Evolutionary conservation across 1,140 invertebrate genomes (phyloP), one percentile per base, ranked within the genome.

Genomic region (Anoplolepis gracilipes): DNA sequence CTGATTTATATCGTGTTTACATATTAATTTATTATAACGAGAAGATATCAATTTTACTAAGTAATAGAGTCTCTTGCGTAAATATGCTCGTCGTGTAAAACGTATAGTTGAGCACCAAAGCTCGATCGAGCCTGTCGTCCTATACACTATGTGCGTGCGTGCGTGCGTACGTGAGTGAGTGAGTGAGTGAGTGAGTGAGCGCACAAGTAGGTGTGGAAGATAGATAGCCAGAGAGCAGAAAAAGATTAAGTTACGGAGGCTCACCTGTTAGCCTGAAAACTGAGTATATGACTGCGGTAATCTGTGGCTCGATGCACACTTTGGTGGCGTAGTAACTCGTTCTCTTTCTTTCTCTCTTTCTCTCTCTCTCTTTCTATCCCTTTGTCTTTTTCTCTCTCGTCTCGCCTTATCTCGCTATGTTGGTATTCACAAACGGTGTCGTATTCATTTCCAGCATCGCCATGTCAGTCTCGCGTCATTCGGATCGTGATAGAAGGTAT

Each of bases 241-340:
- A 87, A 88, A 76, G 85, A 86, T 86, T 79, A 62, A 76, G 85
- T 86, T 86, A 86, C 76, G 72, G 85, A 79, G 69, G 75, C 84
- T 85, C 72, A 86, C 82, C 81, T 72, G 76, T 75, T 87, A 87
- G 72, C 6, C 46, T 86, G 85, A 86, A 86, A 86, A 84, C 78
- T 59, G 59, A 86, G 67, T 64, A 73, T 36, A 57, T 64, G 39
- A 61, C 64, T n/a, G 78, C 57, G 67, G 78, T 73, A 84, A 86
- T 81, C 39, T 53, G 39, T 49, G 53, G n/a, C 64, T 57, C 65
- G 30, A 81, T 81, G 46, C 84, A 33, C 49, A 46, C 42, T 65
- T 65, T 30, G 64, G 25, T 28, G 75, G 53, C 49, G 57, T 28
- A 30, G 33, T 78, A 67, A 78, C 28, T 46, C 76, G 33, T 19